Conservation (phyloP, 1,140 invertebrate genomes). For the Ptiloglossa arizonensis region DNA sequence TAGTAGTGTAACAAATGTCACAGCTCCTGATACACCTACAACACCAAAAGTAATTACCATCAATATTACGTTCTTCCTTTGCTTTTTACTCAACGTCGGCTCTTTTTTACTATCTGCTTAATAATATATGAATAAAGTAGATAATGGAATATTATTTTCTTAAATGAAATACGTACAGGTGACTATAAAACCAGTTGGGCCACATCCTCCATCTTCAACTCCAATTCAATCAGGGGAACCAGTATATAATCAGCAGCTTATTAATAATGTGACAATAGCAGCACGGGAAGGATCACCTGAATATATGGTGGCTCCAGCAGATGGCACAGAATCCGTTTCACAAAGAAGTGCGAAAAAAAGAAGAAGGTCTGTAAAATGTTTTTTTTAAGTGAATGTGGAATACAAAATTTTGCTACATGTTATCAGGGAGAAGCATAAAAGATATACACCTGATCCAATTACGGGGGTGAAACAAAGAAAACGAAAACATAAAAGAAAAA, state of each 20-base stretch:
- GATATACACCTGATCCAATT: slow-evolving; percentile 80
- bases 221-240: slow-evolving; percentile 64
- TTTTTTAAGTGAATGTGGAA: not conserved
- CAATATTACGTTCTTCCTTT: not conserved
- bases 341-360: slow-evolving; percentile 78
- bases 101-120: no score
- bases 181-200: slow-evolving; percentile 78
- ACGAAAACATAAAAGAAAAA: slow-evolving; percentile 85
- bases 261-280: slow-evolving; percentile 70
- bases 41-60: slow-evolving; percentile 74
- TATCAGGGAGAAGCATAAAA: slow-evolving; percentile 79
- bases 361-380: slow-evolving; percentile 65
- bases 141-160: not conserved
- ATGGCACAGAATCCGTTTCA: slow-evolving; percentile 75
- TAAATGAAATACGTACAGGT: slow-evolving; percentile 64
- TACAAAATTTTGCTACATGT: slow-evolving; percentile 19
- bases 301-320: slow-evolving; percentile 78
- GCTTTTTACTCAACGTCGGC: no score
- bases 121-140: no score
- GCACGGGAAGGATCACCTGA: slow-evolving; percentile 78
- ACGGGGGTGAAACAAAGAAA: slow-evolving; percentile 80
- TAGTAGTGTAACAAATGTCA: slow-evolving; percentile 59
- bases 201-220: slow-evolving; percentile 66
- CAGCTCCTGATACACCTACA: slow-evolving; percentile 63
- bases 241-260: slow-evolving; percentile 65